Evolutionary conservation across 2,113 vertebrate species (phyloP).

Genomic region (Columba livia): DNA sequence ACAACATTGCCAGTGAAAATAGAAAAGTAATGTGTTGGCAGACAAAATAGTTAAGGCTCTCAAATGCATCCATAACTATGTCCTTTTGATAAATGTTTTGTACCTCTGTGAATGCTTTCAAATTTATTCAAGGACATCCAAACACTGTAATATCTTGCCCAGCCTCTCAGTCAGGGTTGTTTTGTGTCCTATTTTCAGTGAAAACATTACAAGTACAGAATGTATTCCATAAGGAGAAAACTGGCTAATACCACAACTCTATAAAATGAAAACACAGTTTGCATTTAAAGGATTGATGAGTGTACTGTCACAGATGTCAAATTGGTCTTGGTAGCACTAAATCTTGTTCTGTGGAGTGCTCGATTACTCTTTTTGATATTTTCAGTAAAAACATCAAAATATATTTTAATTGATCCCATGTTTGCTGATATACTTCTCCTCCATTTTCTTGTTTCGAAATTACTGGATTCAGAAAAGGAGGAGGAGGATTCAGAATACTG

Average conservation of each 20-base stretch:
- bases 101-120: background rate
- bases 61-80: background rate
- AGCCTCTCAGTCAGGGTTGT: background rate
- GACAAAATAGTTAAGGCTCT: background rate
- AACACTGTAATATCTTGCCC: background rate
- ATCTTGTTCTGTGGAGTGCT: background rate
- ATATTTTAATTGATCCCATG: background rate
- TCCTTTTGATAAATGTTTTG: slow-evolving; percentile 39
- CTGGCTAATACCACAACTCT: background rate
- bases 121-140: slow-evolving; percentile 34
- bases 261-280: background rate
- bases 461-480: background rate
- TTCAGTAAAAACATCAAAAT: background rate
- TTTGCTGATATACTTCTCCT: background rate
- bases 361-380: background rate
- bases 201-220: background rate
- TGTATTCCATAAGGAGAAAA: background rate
- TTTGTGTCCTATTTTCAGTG: background rate
- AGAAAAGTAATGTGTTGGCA: slow-evolving; percentile 31
- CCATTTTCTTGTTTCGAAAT: background rate
- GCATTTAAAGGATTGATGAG: background rate
- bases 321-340: background rate
- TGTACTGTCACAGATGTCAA: background rate
- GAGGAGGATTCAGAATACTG: background rate
- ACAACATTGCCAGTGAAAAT: background rate